phyloP scores from a whole-genome alignment of 2,888 invertebrate genomes.

The Epinotia brunnichana region DNA sequence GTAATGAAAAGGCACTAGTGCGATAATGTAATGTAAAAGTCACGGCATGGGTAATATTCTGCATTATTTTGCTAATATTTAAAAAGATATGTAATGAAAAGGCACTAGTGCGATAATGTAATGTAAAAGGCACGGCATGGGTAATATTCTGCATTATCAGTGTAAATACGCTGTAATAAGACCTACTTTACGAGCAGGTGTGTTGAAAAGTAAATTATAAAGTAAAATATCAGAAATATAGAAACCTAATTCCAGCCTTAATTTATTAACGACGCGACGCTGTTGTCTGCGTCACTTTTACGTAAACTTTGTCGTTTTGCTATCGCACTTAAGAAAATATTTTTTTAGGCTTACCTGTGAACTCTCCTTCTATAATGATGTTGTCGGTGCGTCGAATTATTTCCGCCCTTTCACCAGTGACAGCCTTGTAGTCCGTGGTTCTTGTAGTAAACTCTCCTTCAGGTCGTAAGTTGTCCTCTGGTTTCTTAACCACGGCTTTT shows the following conservation, averaged over 20 bases:
- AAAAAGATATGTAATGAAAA: no score
- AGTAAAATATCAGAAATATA: no score
- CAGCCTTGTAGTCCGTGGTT: constrained; percentile 83
- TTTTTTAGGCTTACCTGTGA: constrained; percentile 81
- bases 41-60: no score
- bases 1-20: no score
- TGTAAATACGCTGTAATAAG: no score
- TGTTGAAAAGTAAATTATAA: no score
- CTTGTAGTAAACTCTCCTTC: constrained; percentile 84
- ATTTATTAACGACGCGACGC: not conserved
- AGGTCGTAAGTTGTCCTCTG: constrained; percentile 74
- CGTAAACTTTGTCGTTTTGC: not conserved
- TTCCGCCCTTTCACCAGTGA: constrained; percentile 86
- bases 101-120: no score
- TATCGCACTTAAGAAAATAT: not conserved
- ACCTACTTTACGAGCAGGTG: no score
- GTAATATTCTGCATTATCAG: no score
- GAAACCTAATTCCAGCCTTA: not conserved
- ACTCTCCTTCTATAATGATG: constrained; percentile 86
- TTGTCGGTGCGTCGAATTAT: constrained; percentile 86
- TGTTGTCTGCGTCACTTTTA: not conserved
- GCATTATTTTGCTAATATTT: no score
- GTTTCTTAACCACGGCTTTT: constrained; percentile 64
- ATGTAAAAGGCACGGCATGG: no score
- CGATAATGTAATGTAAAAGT: no score